Base-by-base conservation (phyloP, 1,140 invertebrate species). In the Pantala flavescens region DNA sequence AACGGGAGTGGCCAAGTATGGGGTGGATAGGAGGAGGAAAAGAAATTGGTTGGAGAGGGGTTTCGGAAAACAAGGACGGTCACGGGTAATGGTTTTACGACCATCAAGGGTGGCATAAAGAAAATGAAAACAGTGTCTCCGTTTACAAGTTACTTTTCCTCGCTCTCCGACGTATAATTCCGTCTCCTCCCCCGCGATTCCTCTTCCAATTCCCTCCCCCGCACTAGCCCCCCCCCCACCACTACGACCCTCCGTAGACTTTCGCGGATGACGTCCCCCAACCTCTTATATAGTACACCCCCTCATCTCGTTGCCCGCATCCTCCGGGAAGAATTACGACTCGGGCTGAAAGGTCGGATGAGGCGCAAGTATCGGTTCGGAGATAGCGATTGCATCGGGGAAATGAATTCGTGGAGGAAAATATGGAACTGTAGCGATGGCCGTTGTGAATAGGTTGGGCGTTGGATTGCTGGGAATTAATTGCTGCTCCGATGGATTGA, bases 61-160 rank as follows among this genome's bases (percentile, higher is more conserved):
- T 63, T 72, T 72, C 24, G 71, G 77, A 77, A 76, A 78, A 77
- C 78, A 77, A 75, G 78, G 74, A 76, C 77, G 77, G 78, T 79
- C 77, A 79, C 76, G 79, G 77, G 77, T 79, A 79, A 79, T 79
- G 78, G 77, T 78, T 79, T 79, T 79, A 79, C 76, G 78, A 78
- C 71, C 76, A 75, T 78, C 78, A 71, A 74, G 78, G 78, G 78
- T 76, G 55, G 76, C 77, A 79, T 79, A 79, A 79, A 78, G 78
- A 78, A 79, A 79, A 79, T 79, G 78, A 79, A 79, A 75, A 75
- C 77, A 71, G 36, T 75, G 74, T 74, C 72, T 73, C 55, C 73
- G 70, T 74, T 43, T 71, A 49, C 72, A 43, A 23, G 70, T 75
- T 75, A 24, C 71, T 71, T 75, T 74, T 36, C 71, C 49, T 63